Evolutionary conservation across 2,113 vertebrate species (phyloP), one percentile per base, ranked within the genome.

Genomic region (Lepisosteus oculatus): DNA sequence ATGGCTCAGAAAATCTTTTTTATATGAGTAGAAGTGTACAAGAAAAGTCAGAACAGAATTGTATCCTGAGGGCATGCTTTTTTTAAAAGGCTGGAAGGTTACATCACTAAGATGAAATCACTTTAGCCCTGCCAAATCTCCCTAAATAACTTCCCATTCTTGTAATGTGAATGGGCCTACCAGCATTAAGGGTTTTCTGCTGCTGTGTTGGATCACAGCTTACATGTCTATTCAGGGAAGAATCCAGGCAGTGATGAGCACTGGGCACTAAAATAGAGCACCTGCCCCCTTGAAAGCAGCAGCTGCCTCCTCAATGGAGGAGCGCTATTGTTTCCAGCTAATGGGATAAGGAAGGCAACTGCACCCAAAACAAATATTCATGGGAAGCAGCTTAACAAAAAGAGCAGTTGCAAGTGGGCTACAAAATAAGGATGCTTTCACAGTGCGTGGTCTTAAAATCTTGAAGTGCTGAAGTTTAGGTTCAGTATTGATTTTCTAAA

Each of bases 401-500:
- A 29, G 29, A 29, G 29, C 29, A 29, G 29, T 29, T 29, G 29
- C 29, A 29, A 29, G 29, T 29, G 29, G 29, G 29, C 29, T 29
- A 29, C 29, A 29, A 29, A 29, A 29, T 29, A 29, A 29, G 29
- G 29, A 29, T 29, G 29, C 47, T 51, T 5, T 6, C n/a, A 63
- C 61, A 3, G 17, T 62, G 59, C 47, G 43, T 78, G 76, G 62
- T 76, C 74, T 77, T 51, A 51, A 51, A 75, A 77, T 80, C 75
- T 71, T 14, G 69, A 79, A 68, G 68, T 77, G 73, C 79, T 84
- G 73, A 88, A 85, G 81, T 72, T 77, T 80, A 66, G 67, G 55
- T 66, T 69, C 65, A 69, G 8, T 81, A 84, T 84, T 83, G 86
- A 90, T 87, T 85, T 77, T 75, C 12, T 65, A 77, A 77, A 68